Base-by-base conservation (phyloP, 2,888 invertebrate genomes). In the Meteorus colon region DNA sequence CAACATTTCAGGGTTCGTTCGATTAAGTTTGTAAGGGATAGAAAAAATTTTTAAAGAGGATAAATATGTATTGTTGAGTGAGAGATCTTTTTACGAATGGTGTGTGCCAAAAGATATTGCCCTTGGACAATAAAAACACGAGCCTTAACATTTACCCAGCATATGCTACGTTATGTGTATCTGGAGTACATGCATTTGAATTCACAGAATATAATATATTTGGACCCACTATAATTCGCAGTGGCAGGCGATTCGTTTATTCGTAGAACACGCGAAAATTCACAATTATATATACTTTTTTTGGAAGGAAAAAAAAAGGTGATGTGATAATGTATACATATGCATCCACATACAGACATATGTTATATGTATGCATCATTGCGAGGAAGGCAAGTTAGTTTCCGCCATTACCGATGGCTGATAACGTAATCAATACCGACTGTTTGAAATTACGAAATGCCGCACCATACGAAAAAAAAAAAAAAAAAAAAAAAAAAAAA, bases 261-360 rank as follows among this genome's bases (percentile, higher is more conserved):
- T 63, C n/a, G 31, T 63, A 16, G 34, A 63, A 63, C 63, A 63
- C 34, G 63, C 63, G n/a, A 29, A 31, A 63, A 27, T 31, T n/a
- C 8, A 1, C 63, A 16, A 31, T 63, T 63, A n/a, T 63, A 34
- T 63, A 63, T 63, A 34, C 63, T 29, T 34, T 34, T 4, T n/a
- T 24, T 24, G 24, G 24, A 24, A 24, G 31, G 19, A 10, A 31
- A 63, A 31, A 63, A 63, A 31, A 63, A 29, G n/a, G 27, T 34
- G 2, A 29, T 62, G 12, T 16, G n/a, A 27, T 31, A 62, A 62
- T 24, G 16, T 29, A 34, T 63, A 12, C 34, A n/a, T 62, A 14
- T 62, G 60, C 16, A 62, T 10, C 14, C 14, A 62, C 10, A 16
- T 48, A 48, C 4, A 48, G 0, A 48, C 34, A 34, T 34, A 8